Evolutionary conservation across 2,888 invertebrate species (phyloP).

Genomic region (Lepidocyrtinus sp.): DNA sequence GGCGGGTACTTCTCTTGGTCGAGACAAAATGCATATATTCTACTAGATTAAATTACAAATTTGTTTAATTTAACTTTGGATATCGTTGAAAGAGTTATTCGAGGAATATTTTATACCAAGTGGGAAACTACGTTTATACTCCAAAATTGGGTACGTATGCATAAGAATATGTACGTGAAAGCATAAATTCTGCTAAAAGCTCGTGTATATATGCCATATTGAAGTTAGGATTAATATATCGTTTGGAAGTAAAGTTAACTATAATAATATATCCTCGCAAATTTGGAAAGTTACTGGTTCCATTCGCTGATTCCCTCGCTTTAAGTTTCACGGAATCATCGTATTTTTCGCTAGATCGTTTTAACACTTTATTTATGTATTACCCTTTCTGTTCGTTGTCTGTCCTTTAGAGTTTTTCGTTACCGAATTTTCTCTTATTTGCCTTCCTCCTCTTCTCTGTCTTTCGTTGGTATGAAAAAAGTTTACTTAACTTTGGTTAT

Average conservation of each 20-base stretch:
- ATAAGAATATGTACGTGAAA: too few species aligned
- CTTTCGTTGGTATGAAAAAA: neutral
- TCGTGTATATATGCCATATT: neutral
- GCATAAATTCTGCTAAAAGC: neutral
- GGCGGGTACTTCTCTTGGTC: neutral
- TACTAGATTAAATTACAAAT: conserved; percentile 49
- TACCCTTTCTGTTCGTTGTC: neutral
- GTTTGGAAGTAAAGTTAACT: neutral
- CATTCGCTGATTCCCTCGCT: neutral
- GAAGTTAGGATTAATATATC: neutral
- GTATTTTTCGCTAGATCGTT: conserved; percentile 21
- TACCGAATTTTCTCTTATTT: conserved; percentile 24
- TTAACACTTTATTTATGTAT: conserved; percentile 52
- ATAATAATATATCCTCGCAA: neutral
- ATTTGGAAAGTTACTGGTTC: neutral
- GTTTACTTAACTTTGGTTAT: conserved; percentile 24
- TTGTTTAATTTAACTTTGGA: conserved; percentile 37
- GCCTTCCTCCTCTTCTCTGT: conserved; percentile 17
- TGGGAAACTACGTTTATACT: too few species aligned
- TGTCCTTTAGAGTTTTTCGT: conserved; percentile 23
- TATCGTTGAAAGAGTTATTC: too few species aligned
- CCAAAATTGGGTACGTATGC: too few species aligned
- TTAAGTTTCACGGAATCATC: neutral
- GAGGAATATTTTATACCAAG: too few species aligned
- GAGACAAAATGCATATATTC: conserved; percentile 17